phyloP scores from a whole-genome alignment of 2,888 invertebrate species.

The Marronus borbonicus region DNA sequence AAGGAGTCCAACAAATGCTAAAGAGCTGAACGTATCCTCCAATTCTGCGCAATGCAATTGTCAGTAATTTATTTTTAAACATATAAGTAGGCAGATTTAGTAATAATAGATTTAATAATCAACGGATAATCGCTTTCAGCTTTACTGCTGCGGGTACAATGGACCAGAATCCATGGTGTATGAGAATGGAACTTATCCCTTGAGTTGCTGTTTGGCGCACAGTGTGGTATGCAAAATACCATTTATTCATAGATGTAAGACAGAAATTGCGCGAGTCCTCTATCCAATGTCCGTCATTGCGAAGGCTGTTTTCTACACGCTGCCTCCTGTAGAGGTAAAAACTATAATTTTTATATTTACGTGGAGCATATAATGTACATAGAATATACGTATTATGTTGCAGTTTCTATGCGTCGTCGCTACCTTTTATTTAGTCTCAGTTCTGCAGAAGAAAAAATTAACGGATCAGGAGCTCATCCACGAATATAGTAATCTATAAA shows the following conservation, averaged over 20 bases:
- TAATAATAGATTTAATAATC: too few relatives aligned
- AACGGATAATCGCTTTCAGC: not conserved
- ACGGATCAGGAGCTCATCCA: not conserved
- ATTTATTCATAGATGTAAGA: not conserved
- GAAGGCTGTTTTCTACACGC: not conserved
- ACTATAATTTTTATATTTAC: not conserved
- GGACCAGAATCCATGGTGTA: conserved; percentile 11
- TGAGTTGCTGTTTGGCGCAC: not conserved
- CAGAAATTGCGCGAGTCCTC: conserved; percentile 6
- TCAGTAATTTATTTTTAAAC: too few relatives aligned
- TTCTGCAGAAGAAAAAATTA: conserved; percentile 4
- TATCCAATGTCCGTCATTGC: conserved; percentile 3
- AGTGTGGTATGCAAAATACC: not conserved
- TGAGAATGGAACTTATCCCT: conserved; percentile 21
- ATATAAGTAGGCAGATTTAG: too few relatives aligned
- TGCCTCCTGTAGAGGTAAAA: not conserved
- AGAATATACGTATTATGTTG: not conserved
- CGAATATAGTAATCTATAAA: not conserved
- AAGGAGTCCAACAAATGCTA: too few relatives aligned
- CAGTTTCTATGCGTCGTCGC: conserved; percentile 1
- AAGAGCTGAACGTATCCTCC: too few relatives aligned
- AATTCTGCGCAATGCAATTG: too few relatives aligned
- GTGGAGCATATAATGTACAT: not conserved
- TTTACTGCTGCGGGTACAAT: conserved; percentile 27
- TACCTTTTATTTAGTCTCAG: not conserved